Conservation (phyloP, 2,113 vertebrate species). For the Chamaea fasciata region DNA sequence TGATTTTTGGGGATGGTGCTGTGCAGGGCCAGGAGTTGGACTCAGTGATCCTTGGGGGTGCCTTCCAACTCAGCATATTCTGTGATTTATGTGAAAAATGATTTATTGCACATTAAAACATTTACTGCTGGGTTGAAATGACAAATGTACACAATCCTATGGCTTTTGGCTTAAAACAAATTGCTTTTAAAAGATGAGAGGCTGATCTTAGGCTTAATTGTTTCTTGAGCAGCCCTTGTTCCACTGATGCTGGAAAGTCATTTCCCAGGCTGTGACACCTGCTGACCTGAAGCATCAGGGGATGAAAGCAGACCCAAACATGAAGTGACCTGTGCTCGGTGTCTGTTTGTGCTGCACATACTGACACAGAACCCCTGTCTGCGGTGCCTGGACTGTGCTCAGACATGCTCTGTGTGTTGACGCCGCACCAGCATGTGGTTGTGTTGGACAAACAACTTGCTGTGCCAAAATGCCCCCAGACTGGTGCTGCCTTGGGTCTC, state of each 20-base stretch:
- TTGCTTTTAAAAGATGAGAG: neutral
- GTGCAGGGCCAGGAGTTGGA: neutral
- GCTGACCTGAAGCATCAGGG: neutral
- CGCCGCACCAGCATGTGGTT: neutral
- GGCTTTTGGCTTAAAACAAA: neutral
- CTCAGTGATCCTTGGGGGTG: neutral
- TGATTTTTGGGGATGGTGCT: neutral
- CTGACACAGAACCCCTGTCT: neutral
- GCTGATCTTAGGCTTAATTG: neutral
- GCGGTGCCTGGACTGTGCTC: neutral
- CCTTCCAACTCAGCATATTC: neutral
- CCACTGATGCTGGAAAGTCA: neutral
- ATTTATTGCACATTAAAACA: neutral
- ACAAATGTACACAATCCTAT: neutral
- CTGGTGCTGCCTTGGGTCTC: neutral
- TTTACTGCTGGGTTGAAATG: neutral
- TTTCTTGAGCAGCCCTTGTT: neutral
- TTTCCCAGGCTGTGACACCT: neutral
- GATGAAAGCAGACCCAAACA: neutral
- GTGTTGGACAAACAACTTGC: neutral
- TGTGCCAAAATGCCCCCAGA: rapidly evolving
- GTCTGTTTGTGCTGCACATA: neutral
- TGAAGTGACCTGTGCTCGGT: neutral
- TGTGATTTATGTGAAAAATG: neutral
- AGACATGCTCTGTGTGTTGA: rapidly evolving